Evolutionary conservation across 2,888 invertebrate species (phyloP), one percentile per base, ranked within the genome.

Genomic region (Cheiracanthium punctorium): DNA sequence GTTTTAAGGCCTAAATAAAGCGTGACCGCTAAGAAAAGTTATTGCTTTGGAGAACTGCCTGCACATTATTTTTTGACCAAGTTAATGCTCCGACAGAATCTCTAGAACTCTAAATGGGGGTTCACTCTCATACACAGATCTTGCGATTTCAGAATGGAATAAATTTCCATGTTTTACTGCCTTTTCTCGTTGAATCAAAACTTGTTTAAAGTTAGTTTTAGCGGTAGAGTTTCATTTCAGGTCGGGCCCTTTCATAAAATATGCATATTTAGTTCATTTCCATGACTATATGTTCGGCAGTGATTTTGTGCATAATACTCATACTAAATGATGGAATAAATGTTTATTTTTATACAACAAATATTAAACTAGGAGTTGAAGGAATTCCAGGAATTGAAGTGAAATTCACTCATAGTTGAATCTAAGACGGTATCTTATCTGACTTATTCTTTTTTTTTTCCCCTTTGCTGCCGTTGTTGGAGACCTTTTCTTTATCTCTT

Each of bases 81-180:
- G 24, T 24, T 58, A 58, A 58, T 58, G 58, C 58, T 24, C 7
- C 58, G 58, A 58, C 20, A 58, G 24, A 58, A 58, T 17, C 20
- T 24, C 24, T 58, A 5, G 58, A 58, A 17, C 24, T 58, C 58
- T 24, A 58, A 58, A 58, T 58, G 58, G 58, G 37, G 58, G 20
- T 58, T 58, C 58, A 24, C 58, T 58, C 4, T 24, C 58, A 58
- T 58, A 24, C 58, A 58, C 1, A 20, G 12, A 24, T 24, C 58
- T 24, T n/a, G 17, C 4, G 20, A 24, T 43, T 43, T 67, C 43
- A 76, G 43, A 76, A 67, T 76, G 76, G 76, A 76, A 76, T 76
- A 76, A 76, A 67, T 76, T 76, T 76, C 43, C 76, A 67, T 76
- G 67, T 76, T 67, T 76, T 76, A 67, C n/a, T n/a, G 20, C 37